Base-by-base conservation (phyloP, 2,888 invertebrate genomes). In the Agrypnus murinus region DNA sequence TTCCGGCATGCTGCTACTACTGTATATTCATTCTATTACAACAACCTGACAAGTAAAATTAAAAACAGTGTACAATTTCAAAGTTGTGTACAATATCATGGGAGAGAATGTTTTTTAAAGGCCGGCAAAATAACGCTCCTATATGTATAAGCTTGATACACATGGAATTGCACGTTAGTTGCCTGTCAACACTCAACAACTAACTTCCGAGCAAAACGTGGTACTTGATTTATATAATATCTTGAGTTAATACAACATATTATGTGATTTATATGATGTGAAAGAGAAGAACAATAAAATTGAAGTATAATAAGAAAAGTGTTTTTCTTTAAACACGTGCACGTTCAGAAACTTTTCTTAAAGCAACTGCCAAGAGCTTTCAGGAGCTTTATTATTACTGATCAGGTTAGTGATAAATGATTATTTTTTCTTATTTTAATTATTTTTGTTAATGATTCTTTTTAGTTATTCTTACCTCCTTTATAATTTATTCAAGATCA, bases 171-270 rank as follows among this genome's bases (percentile, higher is more conserved):
- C 58, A 71, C 63, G 65, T 64, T 65, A 71, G 71, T 71, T 25
- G 50, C 40, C 32, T 60, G 64, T 72, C 72, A 64, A 65, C 68
- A 65, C 65, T 72, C 72, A 69, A 72, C 72, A 72, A 68, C 68
- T 38, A 69, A 72, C 72, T 72, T 72, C 72, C 72, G 72, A 72
- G 55, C 59, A 65, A 72, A 67, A 58, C 66, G 45, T 45, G 48
- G 65, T 60, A 60, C 65, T 65, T 60, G 55, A 65, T 63, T 60
- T 60, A 65, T 62, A 25, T 25, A 25, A 25, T 25, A 60, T 66
- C 66, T 25, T 17, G 50, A 63, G 36, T 60, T 17, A n/a, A 34
- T 59, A 58, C 7, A 40, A 8, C 59, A 48, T 36, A n/a, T n/a
- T n/a, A 48, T 31, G 46, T 46, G 50, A 45, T 53, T 65, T 65